Conservation (phyloP, 1,140 invertebrate genomes). For the Prorops nasuta region DNA sequence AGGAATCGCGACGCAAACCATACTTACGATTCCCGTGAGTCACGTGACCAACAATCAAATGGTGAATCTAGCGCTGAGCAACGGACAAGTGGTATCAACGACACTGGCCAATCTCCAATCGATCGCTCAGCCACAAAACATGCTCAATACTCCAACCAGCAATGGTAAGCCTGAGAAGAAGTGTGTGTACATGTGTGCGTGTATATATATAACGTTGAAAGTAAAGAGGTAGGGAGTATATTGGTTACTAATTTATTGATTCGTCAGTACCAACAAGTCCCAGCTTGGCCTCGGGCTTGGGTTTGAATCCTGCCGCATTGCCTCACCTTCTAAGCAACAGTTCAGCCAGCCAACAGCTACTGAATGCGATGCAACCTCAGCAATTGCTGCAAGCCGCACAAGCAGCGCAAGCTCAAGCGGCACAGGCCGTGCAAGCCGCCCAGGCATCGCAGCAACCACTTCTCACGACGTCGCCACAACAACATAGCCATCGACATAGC, state of each 20-base stretch:
- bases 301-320: slow-evolving; percentile 63
- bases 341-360: slow-evolving; percentile 63
- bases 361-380: slow-evolving; percentile 66
- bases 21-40: slow-evolving; percentile 88
- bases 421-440: slow-evolving; percentile 45
- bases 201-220: no score
- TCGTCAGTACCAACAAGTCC: slow-evolving; percentile 54
- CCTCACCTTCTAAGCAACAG: slow-evolving; percentile 70
- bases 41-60: slow-evolving; percentile 80
- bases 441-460: slow-evolving; percentile 54
- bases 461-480: slow-evolving; percentile 53
- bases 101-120: slow-evolving; percentile 79
- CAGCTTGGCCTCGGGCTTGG: slow-evolving; percentile 50
- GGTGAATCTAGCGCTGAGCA: slow-evolving; percentile 76
- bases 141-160: slow-evolving; percentile 61
- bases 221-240: no score
- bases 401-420: slow-evolving; percentile 42
- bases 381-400: slow-evolving; percentile 53
- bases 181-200: no score
- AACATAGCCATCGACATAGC: slow-evolving; percentile 48
- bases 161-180: no score
- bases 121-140: slow-evolving; percentile 69
- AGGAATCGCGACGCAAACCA: slow-evolving; percentile 91
- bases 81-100: slow-evolving; percentile 81
- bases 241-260: no score